Percentiles rank a stretch among this genome's conserved stretches.
phyloP scores from a whole-genome alignment of 1,140 invertebrate genomes.

The Lepidurus apus region DNA sequence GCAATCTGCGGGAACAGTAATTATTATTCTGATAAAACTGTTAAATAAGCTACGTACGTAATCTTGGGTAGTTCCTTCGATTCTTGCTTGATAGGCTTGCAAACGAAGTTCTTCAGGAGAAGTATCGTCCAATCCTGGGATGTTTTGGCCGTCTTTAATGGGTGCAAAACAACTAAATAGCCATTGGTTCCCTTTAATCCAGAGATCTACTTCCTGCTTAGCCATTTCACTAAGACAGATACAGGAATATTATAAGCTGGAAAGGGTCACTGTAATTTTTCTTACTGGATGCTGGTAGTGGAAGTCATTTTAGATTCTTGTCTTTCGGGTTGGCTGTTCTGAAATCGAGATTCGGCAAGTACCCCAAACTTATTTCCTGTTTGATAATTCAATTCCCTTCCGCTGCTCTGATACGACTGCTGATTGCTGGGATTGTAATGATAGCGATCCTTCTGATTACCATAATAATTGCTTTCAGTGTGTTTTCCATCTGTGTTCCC shows the following conservation, averaged over 20 bases:
- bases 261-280: background rate
- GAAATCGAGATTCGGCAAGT: background rate
- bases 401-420: background rate
- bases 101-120: background rate
- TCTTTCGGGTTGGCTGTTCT: conserved; percentile 3
- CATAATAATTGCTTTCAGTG: background rate
- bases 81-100: background rate
- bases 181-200: conserved; percentile 1
- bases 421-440: background rate
- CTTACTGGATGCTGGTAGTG: background rate
- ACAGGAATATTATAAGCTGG: background rate
- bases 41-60: background rate
- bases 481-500: background rate
- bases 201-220: background rate
- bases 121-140: background rate
- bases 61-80: background rate
- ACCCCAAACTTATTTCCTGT: conserved; percentile 3
- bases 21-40: background rate
- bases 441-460: background rate
- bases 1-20: background rate
- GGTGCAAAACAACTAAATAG: background rate
- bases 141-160: background rate
- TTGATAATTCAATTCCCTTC: background rate
- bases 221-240: background rate
- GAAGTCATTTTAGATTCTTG: background rate